Evolutionary conservation across 2,888 invertebrate species (phyloP), one percentile per base, ranked within the genome.

Genomic region (Odontomyia ornata): DNA sequence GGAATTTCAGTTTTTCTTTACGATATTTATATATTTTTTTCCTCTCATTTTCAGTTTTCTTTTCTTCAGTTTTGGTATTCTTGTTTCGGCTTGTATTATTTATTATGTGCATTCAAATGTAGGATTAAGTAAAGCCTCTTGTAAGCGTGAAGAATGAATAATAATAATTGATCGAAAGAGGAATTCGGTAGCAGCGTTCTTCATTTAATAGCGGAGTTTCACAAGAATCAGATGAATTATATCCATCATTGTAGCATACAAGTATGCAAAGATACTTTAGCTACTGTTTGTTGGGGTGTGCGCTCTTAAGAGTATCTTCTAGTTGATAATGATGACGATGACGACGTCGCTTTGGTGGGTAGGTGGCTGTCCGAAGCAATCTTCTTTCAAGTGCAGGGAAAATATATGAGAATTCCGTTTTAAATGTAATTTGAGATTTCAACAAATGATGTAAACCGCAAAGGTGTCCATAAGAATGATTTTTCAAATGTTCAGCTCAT

Each of bases 141-240:
- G 67, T 67, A 43, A 67, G 67, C 67, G 67, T 67, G 46, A 67
- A 67, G 67, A 67, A 67, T 67, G 67, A 25, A 46, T 23, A 64
- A 67, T 43, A 67, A 67, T 67, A 67, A 67, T 67, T 67, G 67
- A 67, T 67, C 43, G 67, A 67, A 23, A 25, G 67, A 43, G 67
- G 67, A 67, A 67, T 67, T 67, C 67, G 67, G 67, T 67, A 67
- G 67, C 67, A 25, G 28, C 67, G n/a, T 64, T 9, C n/a, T 28
- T 64, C 60, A 25, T 60, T 25, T 60, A 52, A 52, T 18, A 52
- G 52, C 4, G 52, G n/a, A 36, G 36, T 9, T 36, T 36, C 36
- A 36, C 36, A 36, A 36, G 36, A 36, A 36, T 9, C 36, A 36
- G 36, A 36, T 36, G n/a, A 13, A 52, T 18, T 9, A 52, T 18